Evolutionary conservation across 23 tunicate genomes (phyloP).

Genomic region (Trididemnum nubilum): DNA sequence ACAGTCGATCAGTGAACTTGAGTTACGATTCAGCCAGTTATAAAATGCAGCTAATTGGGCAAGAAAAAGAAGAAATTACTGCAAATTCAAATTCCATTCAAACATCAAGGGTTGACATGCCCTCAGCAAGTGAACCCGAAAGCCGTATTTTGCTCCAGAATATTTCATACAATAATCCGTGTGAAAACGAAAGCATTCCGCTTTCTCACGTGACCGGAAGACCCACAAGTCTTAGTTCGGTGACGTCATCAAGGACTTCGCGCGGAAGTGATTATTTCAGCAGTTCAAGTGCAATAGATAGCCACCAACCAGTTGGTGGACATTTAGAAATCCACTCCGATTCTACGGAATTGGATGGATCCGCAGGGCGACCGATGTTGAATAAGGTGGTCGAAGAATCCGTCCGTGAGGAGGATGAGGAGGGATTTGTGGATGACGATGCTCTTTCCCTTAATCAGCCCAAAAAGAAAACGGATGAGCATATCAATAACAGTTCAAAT

Average conservation of each 20-base stretch:
- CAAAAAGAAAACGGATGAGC: not conserved
- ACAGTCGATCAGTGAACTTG: not conserved
- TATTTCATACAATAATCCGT: not conserved
- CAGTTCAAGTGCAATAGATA: constrained; percentile 48
- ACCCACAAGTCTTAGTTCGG: constrained; percentile 70
- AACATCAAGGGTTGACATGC: not conserved
- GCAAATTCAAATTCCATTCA: not conserved
- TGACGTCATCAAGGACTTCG: constrained; percentile 83
- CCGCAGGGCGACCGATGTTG: not conserved
- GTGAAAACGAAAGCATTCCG: not conserved
- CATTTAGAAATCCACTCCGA: not conserved
- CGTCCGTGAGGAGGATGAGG: constrained; percentile 33
- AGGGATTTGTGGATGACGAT: constrained; percentile 5
- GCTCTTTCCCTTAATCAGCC: not conserved
- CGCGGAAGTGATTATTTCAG: constrained; percentile 82
- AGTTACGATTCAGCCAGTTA: not conserved
- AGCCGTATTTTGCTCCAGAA: not conserved
- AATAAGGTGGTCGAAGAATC: constrained; percentile 32
- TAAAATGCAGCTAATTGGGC: constrained; percentile 22
- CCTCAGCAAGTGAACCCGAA: not conserved
- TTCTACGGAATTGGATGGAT: not conserved
- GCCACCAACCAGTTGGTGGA: not conserved
- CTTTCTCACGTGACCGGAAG: constrained; percentile 62
- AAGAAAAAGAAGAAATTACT: not conserved
- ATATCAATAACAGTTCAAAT: constrained; percentile 34